Conservation (phyloP, 2,113 vertebrate species). For the Silurus asotus region DNA sequence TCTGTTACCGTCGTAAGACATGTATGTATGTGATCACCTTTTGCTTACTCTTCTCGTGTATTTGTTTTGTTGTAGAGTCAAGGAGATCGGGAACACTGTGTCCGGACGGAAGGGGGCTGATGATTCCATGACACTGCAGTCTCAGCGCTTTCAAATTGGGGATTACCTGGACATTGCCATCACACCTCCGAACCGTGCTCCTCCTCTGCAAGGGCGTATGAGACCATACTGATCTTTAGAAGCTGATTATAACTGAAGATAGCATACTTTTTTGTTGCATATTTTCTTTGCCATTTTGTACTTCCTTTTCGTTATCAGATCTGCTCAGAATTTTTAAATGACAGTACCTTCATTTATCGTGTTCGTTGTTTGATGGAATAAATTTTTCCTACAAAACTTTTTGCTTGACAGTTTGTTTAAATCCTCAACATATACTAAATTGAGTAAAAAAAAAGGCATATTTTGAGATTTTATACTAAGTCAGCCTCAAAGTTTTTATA, state of each 20-base stretch:
- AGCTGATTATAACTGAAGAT: not conserved
- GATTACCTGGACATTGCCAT: constrained; percentile 97
- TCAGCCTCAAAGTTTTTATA: no score
- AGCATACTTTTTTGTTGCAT: not conserved
- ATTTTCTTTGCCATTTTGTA: not conserved
- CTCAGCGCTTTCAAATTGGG: constrained; percentile 97
- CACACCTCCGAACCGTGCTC: constrained; percentile 90
- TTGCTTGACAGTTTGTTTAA: not conserved
- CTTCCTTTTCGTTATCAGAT: not conserved
- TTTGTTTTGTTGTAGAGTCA: constrained; percentile 75
- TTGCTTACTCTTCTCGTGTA: not conserved
- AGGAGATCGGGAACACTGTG: constrained; percentile 93
- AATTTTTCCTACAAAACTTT: not conserved
- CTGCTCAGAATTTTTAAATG: constrained; percentile 11
- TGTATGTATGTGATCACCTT: not conserved
- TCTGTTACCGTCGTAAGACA: not conserved
- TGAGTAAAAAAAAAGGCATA: not conserved
- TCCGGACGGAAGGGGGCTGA: constrained; percentile 93
- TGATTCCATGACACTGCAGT: constrained; percentile 95
- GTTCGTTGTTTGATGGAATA: constrained; percentile 19
- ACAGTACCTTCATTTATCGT: not conserved
- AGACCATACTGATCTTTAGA: constrained; percentile 81
- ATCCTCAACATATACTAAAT: not conserved
- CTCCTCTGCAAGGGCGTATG: constrained; percentile 86
- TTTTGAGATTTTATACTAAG: not conserved